Evolutionary conservation across 2,797 vertebrate species (phyloP).

Genomic region (Xerus rutilus): DNA sequence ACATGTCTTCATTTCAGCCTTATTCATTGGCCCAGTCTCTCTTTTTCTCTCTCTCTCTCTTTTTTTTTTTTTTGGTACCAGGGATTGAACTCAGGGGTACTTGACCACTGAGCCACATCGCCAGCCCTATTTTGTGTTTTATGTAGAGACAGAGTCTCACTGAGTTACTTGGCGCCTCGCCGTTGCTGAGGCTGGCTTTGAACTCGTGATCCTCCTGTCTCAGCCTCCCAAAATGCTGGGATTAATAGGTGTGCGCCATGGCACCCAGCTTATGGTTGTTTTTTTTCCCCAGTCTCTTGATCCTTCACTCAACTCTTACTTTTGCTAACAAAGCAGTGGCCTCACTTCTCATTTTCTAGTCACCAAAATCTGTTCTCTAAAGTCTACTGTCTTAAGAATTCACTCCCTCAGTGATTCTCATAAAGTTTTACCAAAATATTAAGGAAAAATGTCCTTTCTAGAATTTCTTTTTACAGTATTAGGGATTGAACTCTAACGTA

Average conservation of each 20-base stretch:
- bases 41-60: background rate
- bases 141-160: too few species aligned
- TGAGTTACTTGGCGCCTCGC: too few species aligned
- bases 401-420: background rate
- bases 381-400: background rate
- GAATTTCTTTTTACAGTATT: background rate
- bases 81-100: too few species aligned
- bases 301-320: background rate
- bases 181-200: too few species aligned
- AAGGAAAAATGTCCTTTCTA: conserved; percentile 11
- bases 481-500: too few species aligned
- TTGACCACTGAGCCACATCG: too few species aligned
- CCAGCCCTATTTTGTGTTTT: too few species aligned
- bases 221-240: too few species aligned
- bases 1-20: conserved; percentile 35
- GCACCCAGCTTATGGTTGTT: too few species aligned
- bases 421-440: conserved; percentile 31
- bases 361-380: background rate
- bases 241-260: too few species aligned
- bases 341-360: conserved; percentile 25
- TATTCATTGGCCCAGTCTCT: background rate
- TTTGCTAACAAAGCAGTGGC: conserved; percentile 16
- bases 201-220: too few species aligned
- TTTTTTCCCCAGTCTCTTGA: background rate
- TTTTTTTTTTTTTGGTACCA: too few species aligned